A percentile compares a stretch with the other conserved stretches of the same genome.
phyloP scores from a whole-genome alignment of 2,888 invertebrate species.

The Plebejus anna region DNA sequence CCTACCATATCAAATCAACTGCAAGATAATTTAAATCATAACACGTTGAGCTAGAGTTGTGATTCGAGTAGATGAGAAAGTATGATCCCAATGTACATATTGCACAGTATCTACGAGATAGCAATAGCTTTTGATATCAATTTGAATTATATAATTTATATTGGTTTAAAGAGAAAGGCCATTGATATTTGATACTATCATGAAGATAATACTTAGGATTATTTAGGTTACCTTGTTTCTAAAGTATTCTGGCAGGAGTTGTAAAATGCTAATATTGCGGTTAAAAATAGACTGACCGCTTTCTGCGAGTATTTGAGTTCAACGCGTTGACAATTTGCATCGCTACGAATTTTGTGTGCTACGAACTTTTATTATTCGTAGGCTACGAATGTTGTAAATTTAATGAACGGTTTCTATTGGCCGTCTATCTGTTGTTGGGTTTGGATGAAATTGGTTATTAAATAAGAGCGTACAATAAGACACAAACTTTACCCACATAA shows the following conservation, averaged over 20 bases:
- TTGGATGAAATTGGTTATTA: no score
- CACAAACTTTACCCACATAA: no score
- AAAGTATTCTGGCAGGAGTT: no score
- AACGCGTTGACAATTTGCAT: conserved; percentile 32
- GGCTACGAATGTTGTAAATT: no score
- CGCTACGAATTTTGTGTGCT: background rate
- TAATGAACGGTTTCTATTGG: no score
- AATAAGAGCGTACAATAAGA: no score
- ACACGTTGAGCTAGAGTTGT: background rate
- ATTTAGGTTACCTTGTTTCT: no score
- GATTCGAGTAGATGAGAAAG: background rate
- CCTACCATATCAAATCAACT: background rate
- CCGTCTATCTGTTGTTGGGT: no score
- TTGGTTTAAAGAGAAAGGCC: background rate
- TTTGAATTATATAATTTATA: background rate
- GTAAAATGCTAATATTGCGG: background rate
- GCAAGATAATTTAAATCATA: background rate
- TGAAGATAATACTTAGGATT: no score
- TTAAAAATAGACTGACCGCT: background rate
- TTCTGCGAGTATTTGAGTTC: conserved; percentile 33
- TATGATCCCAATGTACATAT: background rate
- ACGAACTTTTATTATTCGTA: no score
- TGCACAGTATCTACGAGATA: background rate
- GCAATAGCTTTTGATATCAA: background rate
- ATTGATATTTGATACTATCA: background rate